Evolutionary conservation across 2,888 invertebrate species (phyloP).

Genomic region (Trimorus sp.): DNA sequence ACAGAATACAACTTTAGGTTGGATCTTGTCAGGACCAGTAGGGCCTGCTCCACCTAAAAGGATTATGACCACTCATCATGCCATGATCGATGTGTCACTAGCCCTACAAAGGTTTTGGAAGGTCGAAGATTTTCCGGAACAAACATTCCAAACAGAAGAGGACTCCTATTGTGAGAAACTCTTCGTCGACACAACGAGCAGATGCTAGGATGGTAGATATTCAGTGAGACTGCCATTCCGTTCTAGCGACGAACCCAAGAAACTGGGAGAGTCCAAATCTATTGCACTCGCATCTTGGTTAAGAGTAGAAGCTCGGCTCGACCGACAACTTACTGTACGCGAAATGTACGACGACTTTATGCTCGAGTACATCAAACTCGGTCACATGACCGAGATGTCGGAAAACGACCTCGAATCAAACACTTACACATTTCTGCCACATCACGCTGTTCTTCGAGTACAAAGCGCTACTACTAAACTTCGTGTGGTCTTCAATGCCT

Average conservation of each 20-base stretch:
- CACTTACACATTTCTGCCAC: neutral
- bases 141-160: neutral
- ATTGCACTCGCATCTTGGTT: slow-evolving; percentile 4
- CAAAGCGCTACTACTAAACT: no score
- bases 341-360: slow-evolving; percentile 2
- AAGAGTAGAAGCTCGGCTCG: neutral
- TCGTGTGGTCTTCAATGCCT: no score
- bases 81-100: neutral
- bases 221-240: neutral
- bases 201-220: neutral
- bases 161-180: neutral
- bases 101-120: slow-evolving; percentile 10
- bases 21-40: slow-evolving; percentile 27
- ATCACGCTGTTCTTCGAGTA: neutral
- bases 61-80: slow-evolving; percentile 7
- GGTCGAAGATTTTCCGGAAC: slow-evolving; percentile 4
- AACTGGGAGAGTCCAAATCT: neutral
- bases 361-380: neutral
- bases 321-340: neutral
- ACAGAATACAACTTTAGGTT: slow-evolving; percentile 15
- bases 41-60: neutral
- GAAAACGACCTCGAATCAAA: neutral
- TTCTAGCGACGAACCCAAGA: neutral
- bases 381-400: slow-evolving; percentile 1
- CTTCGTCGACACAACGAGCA: neutral